A percentile compares a stretch with the other conserved stretches of the same genome.
Evolutionary conservation across 2,888 invertebrate genomes (phyloP).

Genomic region (Chelonus formosanus): DNA sequence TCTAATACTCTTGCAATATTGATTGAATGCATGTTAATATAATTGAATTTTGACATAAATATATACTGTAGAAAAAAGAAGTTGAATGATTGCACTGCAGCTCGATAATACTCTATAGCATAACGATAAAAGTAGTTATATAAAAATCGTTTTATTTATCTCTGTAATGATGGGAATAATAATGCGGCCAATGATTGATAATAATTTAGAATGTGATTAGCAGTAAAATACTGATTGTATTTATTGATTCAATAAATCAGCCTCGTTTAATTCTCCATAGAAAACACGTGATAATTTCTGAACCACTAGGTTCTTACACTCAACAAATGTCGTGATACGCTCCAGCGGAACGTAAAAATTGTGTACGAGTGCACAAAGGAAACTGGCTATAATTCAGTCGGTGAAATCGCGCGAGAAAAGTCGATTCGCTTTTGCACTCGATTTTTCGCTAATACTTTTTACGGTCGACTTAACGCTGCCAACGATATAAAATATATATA

Average conservation of each 20-base stretch:
- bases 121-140: too few species aligned
- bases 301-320: conserved; percentile 15
- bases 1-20: too few species aligned
- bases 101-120: too few species aligned
- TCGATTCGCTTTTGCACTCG: conserved; percentile 11
- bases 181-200: too few species aligned
- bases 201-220: too few species aligned
- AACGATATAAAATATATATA: conserved; percentile 2
- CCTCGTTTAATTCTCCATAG: conserved; percentile 12
- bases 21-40: too few species aligned
- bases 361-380: conserved; percentile 25
- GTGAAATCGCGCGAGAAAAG: conserved; percentile 19
- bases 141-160: too few species aligned
- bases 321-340: conserved; percentile 21
- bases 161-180: too few species aligned
- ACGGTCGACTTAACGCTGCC: conserved; percentile 8
- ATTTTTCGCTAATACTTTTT: conserved; percentile 13
- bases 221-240: too few species aligned
- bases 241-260: conserved; percentile 15
- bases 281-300: conserved; percentile 23
- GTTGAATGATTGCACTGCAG: too few species aligned
- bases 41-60: too few species aligned
- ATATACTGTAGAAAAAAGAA: too few species aligned
- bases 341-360: conserved; percentile 23
- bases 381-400: conserved; percentile 25